phyloP scores from a whole-genome alignment of 1,140 invertebrate species.

The Eurosta solidaginis region DNA sequence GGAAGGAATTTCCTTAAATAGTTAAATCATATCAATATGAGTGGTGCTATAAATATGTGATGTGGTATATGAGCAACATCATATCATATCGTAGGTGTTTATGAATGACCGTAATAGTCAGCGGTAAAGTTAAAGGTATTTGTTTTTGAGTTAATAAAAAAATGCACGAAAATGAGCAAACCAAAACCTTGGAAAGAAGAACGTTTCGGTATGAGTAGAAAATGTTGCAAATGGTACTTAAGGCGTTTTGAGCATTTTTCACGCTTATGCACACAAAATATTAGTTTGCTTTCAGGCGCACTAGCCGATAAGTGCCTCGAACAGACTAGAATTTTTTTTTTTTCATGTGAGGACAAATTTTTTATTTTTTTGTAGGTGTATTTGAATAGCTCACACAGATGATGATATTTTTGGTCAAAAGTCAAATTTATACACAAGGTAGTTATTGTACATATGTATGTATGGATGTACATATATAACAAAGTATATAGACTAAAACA shows the following conservation, averaged over 20 bases:
- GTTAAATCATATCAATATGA: too few relatives aligned
- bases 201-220: neutral
- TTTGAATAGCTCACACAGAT: too few relatives aligned
- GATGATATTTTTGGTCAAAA: too few relatives aligned
- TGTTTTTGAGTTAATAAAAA: neutral
- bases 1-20: too few relatives aligned
- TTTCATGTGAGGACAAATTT: neutral
- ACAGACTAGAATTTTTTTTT: neutral
- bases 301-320: neutral
- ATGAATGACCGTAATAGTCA: neutral
- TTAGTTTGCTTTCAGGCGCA: slow-evolving; percentile 11
- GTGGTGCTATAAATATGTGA: too few relatives aligned
- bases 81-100: neutral
- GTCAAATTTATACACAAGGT: too few relatives aligned
- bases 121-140: neutral
- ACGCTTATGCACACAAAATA: slow-evolving; percentile 3
- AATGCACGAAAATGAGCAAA: neutral
- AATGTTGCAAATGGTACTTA: neutral
- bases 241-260: slow-evolving; percentile 1
- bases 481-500: neutral
- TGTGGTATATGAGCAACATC: too few relatives aligned
- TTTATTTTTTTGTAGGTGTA: too few relatives aligned
- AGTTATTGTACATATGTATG: too few relatives aligned
- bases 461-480: neutral
- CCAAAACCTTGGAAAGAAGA: neutral